These are phyloP conservation scores for Delphinapterus leucas DNA, from an alignment of 2,113 vertebrate species.

Conservation along the genomic window DNA sequence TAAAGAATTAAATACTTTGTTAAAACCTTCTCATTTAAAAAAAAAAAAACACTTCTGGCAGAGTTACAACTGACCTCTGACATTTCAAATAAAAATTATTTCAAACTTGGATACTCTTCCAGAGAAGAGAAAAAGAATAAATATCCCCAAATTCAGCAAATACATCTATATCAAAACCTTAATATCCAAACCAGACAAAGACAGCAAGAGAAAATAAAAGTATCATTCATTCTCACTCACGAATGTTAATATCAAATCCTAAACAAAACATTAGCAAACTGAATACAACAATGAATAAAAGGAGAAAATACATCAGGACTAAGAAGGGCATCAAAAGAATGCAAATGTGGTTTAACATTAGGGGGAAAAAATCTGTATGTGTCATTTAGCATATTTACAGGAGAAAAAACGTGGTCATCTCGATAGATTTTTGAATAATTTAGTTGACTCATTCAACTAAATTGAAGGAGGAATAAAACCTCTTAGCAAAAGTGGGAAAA, in stretches of 20 bases:
- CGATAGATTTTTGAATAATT: not conserved
- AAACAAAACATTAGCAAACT: not conserved
- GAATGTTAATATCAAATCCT: not conserved
- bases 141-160: not conserved
- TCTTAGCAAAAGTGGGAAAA: not conserved
- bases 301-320: not conserved
- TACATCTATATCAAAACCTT: not conserved
- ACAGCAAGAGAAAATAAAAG: not conserved
- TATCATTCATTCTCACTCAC: not conserved
- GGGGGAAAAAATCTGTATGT: not conserved
- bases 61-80: not conserved
- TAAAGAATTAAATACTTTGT: not conserved
- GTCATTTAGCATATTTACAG: not conserved
- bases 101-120: not conserved
- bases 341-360: not conserved
- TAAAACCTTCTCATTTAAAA: not conserved
- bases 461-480: not conserved
- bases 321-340: not conserved
- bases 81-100: not conserved
- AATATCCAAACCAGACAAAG: not conserved
- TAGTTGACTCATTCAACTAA: not conserved
- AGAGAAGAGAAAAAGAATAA: not conserved
- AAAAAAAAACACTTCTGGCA: not conserved
- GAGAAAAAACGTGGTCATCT: not conserved
- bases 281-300: not conserved